Evolutionary conservation across 2,888 invertebrate genomes (phyloP).

Genomic region (Melanchra persicariae): DNA sequence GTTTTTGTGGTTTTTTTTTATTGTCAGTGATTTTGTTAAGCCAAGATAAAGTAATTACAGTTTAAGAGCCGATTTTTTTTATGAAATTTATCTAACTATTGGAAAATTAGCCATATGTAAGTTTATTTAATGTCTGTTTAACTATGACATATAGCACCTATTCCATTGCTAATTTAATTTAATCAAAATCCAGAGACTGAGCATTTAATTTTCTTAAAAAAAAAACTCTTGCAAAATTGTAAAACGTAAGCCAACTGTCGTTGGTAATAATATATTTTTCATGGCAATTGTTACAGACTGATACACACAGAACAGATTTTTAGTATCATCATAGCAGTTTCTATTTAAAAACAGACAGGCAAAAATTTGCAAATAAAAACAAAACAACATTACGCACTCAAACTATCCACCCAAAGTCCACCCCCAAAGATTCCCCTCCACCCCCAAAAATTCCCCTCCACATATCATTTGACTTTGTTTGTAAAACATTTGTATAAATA

Average conservation of each 20-base stretch:
- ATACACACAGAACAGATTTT: no score
- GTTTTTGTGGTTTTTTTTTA: no score
- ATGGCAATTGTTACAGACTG: no score
- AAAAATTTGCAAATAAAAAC: constrained; percentile 18
- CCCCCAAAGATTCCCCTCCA: neutral
- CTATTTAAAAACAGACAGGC: neutral
- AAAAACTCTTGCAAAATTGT: no score
- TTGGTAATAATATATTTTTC: no score
- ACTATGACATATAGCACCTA: neutral
- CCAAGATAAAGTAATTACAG: neutral
- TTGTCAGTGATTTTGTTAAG: neutral
- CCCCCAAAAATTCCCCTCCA: constrained; percentile 4
- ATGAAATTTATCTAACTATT: no score
- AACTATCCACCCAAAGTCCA: constrained; percentile 10
- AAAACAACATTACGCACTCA: neutral
- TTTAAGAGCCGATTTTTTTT: no score
- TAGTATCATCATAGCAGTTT: no score
- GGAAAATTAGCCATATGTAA: neutral
- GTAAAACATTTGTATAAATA: constrained; percentile 65
- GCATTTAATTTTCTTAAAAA: neutral
- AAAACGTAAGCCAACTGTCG: neutral
- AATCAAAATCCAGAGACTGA: neutral
- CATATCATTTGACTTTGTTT: constrained; percentile 56
- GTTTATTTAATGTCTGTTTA: neutral
- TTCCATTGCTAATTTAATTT: neutral